phyloP scores from a whole-genome alignment of 2,113 vertebrate genomes.

The Cheirogaleus medius region DNA sequence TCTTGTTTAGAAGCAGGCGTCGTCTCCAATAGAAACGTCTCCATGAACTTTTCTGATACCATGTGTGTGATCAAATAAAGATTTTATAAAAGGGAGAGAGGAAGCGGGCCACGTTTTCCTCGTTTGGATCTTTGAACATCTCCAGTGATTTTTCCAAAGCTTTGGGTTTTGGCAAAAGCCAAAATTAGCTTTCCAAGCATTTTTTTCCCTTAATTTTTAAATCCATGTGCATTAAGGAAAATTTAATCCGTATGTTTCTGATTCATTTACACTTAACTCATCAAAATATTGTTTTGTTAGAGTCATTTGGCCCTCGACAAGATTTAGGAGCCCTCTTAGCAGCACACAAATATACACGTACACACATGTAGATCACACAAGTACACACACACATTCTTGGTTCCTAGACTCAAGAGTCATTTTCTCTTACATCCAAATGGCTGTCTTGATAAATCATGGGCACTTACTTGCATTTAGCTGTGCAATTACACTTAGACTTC shows the following conservation, averaged over 20 bases:
- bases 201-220: conserved; percentile 76
- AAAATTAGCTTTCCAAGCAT: conserved; percentile 55
- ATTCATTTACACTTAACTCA: conserved; percentile 78
- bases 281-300: conserved; percentile 70
- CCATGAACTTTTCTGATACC: conserved; percentile 25
- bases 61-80: conserved; percentile 59
- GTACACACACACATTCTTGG: background rate
- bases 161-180: conserved; percentile 62
- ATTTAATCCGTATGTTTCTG: conserved; percentile 73
- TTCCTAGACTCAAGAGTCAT: background rate
- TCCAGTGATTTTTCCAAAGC: conserved; percentile 64
- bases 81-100: conserved; percentile 62
- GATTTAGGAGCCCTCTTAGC: background rate
- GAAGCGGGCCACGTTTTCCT: conserved; percentile 45
- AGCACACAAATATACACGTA: background rate
- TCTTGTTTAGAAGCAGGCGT: conserved; percentile 58
- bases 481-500: background rate
- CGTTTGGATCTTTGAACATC: conserved; percentile 59
- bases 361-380: background rate
- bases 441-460: background rate
- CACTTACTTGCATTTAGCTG: background rate
- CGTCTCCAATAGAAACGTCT: conserved; percentile 45
- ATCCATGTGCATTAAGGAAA: conserved; percentile 71
- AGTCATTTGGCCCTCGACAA: conserved; percentile 28
- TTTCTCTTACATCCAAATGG: background rate